These are phyloP conservation scores for Oxyruncus cristatus DNA, from an alignment of 2,113 vertebrate species.

Conservation along the genomic window DNA sequence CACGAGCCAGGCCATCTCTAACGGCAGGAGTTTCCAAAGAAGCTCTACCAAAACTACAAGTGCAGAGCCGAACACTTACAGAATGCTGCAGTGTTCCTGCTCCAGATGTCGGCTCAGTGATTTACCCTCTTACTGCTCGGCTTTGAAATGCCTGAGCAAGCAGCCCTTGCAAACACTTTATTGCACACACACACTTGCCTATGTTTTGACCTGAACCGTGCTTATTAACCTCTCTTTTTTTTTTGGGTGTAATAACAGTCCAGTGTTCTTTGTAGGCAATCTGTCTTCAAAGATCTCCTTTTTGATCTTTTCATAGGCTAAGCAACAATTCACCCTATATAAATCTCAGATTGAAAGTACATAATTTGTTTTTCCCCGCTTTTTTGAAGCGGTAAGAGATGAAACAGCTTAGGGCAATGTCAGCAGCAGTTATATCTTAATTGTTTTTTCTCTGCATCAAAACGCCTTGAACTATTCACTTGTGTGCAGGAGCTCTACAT, in stretches of 20 bases:
- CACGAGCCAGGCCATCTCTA: not conserved
- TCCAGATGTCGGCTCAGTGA: not conserved
- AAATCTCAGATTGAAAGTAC: slow-evolving; percentile 49
- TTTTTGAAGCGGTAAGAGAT: slow-evolving; percentile 57
- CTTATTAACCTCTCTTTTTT: not conserved
- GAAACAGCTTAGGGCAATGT: slow-evolving; percentile 38
- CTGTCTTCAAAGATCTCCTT: slow-evolving; percentile 24
- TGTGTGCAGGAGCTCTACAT: not conserved
- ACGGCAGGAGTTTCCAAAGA: not conserved
- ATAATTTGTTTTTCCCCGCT: slow-evolving; percentile 52
- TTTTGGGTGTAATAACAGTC: not conserved
- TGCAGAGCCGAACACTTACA: rapidly evolving
- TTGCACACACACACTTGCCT: not conserved
- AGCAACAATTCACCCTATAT: slow-evolving; percentile 52
- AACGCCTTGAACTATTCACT: slow-evolving; percentile 22
- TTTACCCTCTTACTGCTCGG: not conserved
- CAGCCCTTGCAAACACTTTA: not conserved
- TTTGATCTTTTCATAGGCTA: slow-evolving; percentile 59
- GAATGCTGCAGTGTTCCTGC: not conserved
- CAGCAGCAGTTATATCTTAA: slow-evolving; percentile 52
- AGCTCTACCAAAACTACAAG: not conserved
- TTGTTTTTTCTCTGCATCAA: slow-evolving; percentile 50
- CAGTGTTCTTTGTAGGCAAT: not conserved
- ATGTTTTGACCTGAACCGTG: not conserved
- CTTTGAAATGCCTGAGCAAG: not conserved